These are phyloP conservation scores for Pycnomerus fuliginosus DNA, from an alignment of 2,888 invertebrate genomes.

Conservation along the genomic window DNA sequence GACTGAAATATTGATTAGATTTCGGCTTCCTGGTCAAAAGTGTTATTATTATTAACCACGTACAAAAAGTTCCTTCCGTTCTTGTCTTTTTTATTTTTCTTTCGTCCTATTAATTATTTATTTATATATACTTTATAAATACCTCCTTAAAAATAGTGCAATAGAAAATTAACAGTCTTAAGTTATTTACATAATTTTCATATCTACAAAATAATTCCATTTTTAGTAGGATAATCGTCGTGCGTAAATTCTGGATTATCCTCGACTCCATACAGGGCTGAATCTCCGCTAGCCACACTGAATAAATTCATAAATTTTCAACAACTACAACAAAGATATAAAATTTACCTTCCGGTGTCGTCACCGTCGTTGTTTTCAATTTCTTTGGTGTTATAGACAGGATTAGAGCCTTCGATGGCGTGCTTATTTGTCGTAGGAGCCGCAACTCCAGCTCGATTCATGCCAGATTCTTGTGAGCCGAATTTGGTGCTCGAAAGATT, in stretches of 20 bases:
- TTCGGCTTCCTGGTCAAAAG: too few species aligned
- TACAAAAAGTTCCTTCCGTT: too few species aligned
- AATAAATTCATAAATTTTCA: not conserved
- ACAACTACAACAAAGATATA: conserved; percentile 4
- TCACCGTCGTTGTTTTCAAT: conserved; percentile 57
- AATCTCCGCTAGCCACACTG: conserved; percentile 64
- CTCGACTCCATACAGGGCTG: conserved; percentile 67
- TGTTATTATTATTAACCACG: too few species aligned
- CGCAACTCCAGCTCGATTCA: conserved; percentile 56
- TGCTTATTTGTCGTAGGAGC: conserved; percentile 70
- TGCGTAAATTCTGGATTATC: conserved; percentile 62
- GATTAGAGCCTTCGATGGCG: conserved; percentile 70
- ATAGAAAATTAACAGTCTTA: too few species aligned
- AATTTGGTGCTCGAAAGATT: conserved; percentile 65
- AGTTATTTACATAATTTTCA: too few species aligned
- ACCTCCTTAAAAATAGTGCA: too few species aligned
- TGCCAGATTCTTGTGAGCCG: conserved; percentile 63
- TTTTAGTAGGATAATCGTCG: not conserved
- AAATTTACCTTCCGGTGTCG: conserved; percentile 4
- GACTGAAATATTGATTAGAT: too few species aligned
- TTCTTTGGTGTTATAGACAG: conserved; percentile 61
- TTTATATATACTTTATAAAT: too few species aligned
- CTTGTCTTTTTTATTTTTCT: too few species aligned
- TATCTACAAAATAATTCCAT: conserved; percentile 1
- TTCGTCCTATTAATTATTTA: too few species aligned